These are phyloP conservation scores for Anolis apletophallus DNA, from an alignment of 2,797 vertebrate species.

Conservation along the genomic window DNA sequence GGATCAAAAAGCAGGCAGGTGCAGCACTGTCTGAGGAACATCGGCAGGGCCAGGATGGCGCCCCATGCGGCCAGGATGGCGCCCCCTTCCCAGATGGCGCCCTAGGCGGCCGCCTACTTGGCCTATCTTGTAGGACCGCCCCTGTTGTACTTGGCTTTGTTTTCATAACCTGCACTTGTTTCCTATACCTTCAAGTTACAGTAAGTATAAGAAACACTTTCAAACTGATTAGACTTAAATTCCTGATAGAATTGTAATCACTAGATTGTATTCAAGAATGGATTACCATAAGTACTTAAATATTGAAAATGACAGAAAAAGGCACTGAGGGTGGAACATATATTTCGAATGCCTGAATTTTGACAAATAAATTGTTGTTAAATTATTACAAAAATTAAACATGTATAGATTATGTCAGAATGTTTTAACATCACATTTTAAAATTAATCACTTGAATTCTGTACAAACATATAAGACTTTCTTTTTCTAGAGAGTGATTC, in stretches of 20 bases:
- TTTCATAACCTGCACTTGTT: no score
- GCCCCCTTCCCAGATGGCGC: no score
- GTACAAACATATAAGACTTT: slow-evolving; percentile 4
- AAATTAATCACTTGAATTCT: not conserved
- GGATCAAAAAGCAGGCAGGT: no score
- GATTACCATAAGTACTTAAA: slow-evolving; percentile 39
- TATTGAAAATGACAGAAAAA: slow-evolving; percentile 51
- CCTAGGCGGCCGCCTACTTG: no score
- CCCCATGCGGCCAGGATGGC: no score
- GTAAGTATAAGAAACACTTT: slow-evolving; percentile 52
- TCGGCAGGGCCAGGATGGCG: no score
- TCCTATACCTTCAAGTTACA: slow-evolving; percentile 32
- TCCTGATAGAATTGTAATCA: slow-evolving; percentile 38
- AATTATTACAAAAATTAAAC: not conserved
- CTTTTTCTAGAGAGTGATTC: slow-evolving; percentile 76
- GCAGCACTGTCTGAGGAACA: no score
- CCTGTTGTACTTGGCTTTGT: no score
- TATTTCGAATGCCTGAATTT: slow-evolving; percentile 29
- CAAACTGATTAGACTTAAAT: slow-evolving; percentile 57
- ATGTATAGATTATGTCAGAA: not conserved
- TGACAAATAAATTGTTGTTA: not conserved
- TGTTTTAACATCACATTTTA: slow-evolving; percentile 10
- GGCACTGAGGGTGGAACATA: slow-evolving; percentile 45
- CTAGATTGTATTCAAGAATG: slow-evolving; percentile 44
- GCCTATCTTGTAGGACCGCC: no score